Base-by-base conservation (phyloP, 2,113 vertebrate species). In the Stictonetta naevosa region DNA sequence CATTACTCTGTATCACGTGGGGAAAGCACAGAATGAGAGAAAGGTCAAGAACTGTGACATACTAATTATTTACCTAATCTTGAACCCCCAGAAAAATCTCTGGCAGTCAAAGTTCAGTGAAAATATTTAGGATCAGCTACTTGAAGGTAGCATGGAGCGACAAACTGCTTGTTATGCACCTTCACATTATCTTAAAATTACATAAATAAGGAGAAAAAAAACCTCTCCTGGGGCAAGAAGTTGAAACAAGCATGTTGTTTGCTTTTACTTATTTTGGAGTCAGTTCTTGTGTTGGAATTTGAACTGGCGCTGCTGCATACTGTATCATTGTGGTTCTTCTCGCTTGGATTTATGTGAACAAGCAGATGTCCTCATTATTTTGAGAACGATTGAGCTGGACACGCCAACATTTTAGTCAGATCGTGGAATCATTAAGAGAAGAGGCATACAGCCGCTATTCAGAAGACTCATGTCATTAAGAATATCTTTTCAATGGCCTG, bases 401-500 rank as follows among this genome's bases (percentile, higher is more conserved):
- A 38, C 0, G 1, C 53, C 74, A 90, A 3, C 8, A 4, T 75
- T 88, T 84, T 29, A 66, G 77, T 74, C 73, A 89, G 86, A 72
- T 40, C 42, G 17, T 64, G 59, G 69, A 31, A 53, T 75, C 64
- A 2, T 62, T 60, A 34, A 69, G 76, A 72, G 86, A 74, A 75
- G 6, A 86, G 33, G 33, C 85, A 44, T 25, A 40, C 55, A 83
- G 40, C 69, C 0, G 3, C 83, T 86, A 26, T 72, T 94, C 83
- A 74, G 50, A 31, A 69, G 50, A 19, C 36, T 89, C 75, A 11
- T 1, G 0, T 84, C 86, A 94, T 4, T 53, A 79, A 68, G 63
- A 63, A 21, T 75, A 26, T 85, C 53, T 69, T 64, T n/a, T 93
- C 88, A 94, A 23, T 95, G 88, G 77, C 74, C 69, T 66, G 62